These are phyloP conservation scores for Tinea trinotella DNA, from an alignment of 2,888 invertebrate genomes.

Conservation along the genomic window DNA sequence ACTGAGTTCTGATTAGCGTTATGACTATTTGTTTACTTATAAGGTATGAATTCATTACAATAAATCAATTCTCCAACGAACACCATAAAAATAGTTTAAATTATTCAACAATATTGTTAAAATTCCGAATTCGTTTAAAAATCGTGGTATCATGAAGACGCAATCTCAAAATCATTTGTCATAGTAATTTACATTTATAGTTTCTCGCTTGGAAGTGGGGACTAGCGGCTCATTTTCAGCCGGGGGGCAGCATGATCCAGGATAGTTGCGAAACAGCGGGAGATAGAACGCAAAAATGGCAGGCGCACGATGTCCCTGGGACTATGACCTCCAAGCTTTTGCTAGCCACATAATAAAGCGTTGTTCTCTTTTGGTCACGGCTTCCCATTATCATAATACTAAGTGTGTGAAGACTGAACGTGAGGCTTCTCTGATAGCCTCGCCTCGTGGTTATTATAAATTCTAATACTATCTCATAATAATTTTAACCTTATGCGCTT, in stretches of 20 bases:
- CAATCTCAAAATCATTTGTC: constrained; percentile 45
- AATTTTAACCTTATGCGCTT: constrained; percentile 28
- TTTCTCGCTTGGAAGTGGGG: constrained; percentile 37
- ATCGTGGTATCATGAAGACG: background rate
- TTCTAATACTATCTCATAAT: constrained; percentile 42
- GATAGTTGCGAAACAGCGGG: constrained; percentile 34
- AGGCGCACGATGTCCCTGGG: constrained; percentile 48
- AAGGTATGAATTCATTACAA: too few relatives aligned
- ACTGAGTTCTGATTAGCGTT: background rate
- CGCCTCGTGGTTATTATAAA: constrained; percentile 38
- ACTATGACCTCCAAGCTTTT: constrained; percentile 32
- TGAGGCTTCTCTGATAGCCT: constrained; percentile 31
- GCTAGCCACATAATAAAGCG: constrained; percentile 35
- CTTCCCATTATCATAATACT: constrained; percentile 46
- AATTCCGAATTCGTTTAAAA: background rate
- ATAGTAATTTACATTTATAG: constrained; percentile 45
- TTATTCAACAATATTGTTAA: too few relatives aligned
- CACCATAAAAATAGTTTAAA: too few relatives aligned
- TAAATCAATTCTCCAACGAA: too few relatives aligned
- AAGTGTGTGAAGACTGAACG: constrained; percentile 43
- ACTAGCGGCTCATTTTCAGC: constrained; percentile 28
- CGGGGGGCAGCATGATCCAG: constrained; percentile 30
- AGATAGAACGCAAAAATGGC: constrained; percentile 48
- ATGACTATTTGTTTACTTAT: too few relatives aligned
- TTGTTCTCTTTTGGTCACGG: constrained; percentile 48